These are phyloP conservation scores for Pipistrellus kuhlii DNA, from an alignment of 2,797 vertebrate species.

Conservation along the genomic window DNA sequence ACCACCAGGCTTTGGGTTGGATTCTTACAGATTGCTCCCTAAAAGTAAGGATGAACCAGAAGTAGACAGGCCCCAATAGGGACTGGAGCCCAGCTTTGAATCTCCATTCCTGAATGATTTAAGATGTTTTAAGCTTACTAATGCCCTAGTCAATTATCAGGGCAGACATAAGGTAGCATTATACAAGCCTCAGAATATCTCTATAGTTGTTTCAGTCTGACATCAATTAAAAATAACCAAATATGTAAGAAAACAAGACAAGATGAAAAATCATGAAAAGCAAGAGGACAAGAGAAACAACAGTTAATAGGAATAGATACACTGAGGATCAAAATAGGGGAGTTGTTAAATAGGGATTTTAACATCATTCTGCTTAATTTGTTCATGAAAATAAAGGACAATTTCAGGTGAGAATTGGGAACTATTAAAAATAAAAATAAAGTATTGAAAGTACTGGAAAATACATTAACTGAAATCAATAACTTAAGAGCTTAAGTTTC, in stretches of 20 bases:
- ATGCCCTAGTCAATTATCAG: background rate
- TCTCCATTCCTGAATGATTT: background rate
- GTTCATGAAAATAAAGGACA: background rate
- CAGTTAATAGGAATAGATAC: background rate
- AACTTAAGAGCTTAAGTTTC: slow-evolving; percentile 13
- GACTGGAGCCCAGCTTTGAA: background rate
- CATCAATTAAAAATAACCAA: slow-evolving; percentile 22
- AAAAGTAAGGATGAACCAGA: background rate
- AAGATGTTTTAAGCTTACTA: background rate
- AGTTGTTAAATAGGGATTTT: background rate
- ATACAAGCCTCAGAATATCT: background rate
- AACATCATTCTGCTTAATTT: background rate
- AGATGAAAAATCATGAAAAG: background rate
- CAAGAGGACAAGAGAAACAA: background rate
- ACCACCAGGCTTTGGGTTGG: background rate
- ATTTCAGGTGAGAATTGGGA: background rate
- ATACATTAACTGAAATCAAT: background rate
- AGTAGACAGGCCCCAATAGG: background rate
- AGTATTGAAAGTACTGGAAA: background rate
- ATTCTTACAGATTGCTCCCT: background rate
- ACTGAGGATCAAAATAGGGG: background rate
- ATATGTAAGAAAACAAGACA: background rate
- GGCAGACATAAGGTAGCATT: background rate
- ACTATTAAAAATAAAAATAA: background rate
- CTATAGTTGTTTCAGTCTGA: background rate